Percentiles rank a stretch among this genome's conserved stretches.
Evolutionary conservation across 2,113 vertebrate genomes (phyloP).

Genomic region (Brienomyrus brachyistius): DNA sequence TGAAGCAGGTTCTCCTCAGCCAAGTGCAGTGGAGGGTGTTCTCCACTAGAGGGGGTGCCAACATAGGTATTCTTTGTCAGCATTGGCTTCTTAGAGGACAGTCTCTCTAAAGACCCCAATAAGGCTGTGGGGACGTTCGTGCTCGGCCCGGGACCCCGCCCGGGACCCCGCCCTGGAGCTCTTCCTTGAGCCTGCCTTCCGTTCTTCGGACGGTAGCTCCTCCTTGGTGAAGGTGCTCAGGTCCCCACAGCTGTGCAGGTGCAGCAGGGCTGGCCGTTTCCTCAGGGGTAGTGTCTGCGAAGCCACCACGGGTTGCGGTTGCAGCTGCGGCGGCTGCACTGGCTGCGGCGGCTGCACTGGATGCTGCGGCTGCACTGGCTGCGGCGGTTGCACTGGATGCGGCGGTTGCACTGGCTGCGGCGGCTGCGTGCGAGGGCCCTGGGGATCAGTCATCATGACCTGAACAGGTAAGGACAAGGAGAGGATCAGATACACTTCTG

Average conservation of each 20-base stretch:
- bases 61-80: neutral
- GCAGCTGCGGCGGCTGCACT: neutral
- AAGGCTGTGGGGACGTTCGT: constrained; percentile 62
- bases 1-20: neutral
- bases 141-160: constrained; percentile 36
- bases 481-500: neutral
- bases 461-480: constrained; percentile 32
- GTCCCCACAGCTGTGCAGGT: constrained; percentile 71
- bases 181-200: neutral
- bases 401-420: neutral
- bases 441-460: constrained; percentile 56
- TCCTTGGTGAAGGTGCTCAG: constrained; percentile 62
- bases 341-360: neutral
- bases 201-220: constrained; percentile 19
- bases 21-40: neutral
- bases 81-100: constrained; percentile 52
- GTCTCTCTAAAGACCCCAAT: constrained; percentile 69
- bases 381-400: neutral
- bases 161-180: constrained; percentile 30
- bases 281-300: constrained; percentile 27
- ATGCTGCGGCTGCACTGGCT: neutral
- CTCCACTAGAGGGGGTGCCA: constrained; percentile 1
- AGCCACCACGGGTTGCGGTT: neutral
- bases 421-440: constrained; percentile 9
- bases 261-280: constrained; percentile 51